Percentiles rank a stretch among this genome's conserved stretches.
phyloP scores from a whole-genome alignment of 2,888 invertebrate genomes.

The Julus scandinavius region DNA sequence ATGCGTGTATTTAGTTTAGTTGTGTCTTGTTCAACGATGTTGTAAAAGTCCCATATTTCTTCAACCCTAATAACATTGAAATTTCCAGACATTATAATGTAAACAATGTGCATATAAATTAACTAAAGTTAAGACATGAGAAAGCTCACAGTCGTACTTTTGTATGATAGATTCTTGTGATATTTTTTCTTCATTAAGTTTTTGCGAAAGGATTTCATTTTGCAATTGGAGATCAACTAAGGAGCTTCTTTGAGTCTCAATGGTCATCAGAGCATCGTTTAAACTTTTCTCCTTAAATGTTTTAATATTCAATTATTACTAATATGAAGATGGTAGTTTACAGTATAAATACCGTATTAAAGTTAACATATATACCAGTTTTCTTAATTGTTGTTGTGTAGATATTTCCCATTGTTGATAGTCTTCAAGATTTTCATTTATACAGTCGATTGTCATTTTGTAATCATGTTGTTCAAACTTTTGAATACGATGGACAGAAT shows the following conservation, averaged over 20 bases:
- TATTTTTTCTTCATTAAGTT: background rate
- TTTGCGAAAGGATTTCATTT: background rate
- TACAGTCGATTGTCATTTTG: background rate
- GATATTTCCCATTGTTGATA: conserved; percentile 46
- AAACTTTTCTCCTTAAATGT: conserved; percentile 1
- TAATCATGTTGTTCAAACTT: background rate
- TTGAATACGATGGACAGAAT: background rate
- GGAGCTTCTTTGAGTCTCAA: conserved; percentile 13
- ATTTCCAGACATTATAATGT: background rate
- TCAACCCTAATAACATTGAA: background rate
- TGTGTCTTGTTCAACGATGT: background rate
- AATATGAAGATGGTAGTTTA: background rate
- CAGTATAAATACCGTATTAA: background rate
- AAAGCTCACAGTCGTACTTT: background rate
- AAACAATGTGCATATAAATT: background rate
- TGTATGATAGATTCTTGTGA: background rate
- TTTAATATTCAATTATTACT: background rate
- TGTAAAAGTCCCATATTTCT: conserved; percentile 29
- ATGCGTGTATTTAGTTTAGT: background rate
- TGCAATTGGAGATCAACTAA: conserved; percentile 11
- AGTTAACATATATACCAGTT: background rate
- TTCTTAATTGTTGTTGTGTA: background rate
- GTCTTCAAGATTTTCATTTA: conserved; percentile 4
- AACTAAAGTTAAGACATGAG: background rate
- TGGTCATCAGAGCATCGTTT: conserved; percentile 9